phyloP scores from a whole-genome alignment of 1,140 invertebrate species.

The Apis cerana region DNA sequence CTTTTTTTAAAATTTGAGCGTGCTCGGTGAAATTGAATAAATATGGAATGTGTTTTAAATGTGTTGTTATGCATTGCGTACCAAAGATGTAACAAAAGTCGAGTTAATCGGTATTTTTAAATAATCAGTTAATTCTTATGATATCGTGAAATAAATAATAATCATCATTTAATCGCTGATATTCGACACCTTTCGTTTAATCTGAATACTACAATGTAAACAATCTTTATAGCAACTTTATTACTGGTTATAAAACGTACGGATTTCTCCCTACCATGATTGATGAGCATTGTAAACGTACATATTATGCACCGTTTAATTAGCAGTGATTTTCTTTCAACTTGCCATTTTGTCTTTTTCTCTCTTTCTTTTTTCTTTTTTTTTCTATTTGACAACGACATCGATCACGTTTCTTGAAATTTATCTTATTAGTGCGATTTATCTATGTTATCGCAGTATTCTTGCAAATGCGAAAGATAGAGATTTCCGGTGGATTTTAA shows the following conservation, averaged over 20 bases:
- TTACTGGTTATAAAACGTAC: constrained; percentile 29
- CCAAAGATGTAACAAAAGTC: background rate
- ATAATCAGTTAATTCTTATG: background rate
- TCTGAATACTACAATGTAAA: constrained; percentile 35
- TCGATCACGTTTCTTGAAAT: background rate
- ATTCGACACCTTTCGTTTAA: constrained; percentile 3
- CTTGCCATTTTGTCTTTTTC: background rate
- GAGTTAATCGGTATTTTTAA: background rate
- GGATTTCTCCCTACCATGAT: background rate
- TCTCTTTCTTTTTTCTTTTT: background rate
- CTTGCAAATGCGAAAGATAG: background rate
- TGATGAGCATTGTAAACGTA: constrained; percentile 18
- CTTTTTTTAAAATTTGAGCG: no score
- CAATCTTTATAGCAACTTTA: constrained; percentile 32
- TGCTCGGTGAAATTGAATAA: no score
- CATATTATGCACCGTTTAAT: background rate
- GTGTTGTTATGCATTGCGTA: background rate
- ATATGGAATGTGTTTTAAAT: no score
- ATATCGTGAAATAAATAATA: background rate
- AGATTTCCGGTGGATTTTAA: background rate
- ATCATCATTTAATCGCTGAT: background rate
- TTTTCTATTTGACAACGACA: background rate
- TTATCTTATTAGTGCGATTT: background rate
- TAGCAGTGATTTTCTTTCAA: background rate
- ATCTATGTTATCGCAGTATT: background rate